These are phyloP conservation scores for Drosophila trapezifrons DNA, from an alignment of 1,140 invertebrate species.

Conservation along the genomic window DNA sequence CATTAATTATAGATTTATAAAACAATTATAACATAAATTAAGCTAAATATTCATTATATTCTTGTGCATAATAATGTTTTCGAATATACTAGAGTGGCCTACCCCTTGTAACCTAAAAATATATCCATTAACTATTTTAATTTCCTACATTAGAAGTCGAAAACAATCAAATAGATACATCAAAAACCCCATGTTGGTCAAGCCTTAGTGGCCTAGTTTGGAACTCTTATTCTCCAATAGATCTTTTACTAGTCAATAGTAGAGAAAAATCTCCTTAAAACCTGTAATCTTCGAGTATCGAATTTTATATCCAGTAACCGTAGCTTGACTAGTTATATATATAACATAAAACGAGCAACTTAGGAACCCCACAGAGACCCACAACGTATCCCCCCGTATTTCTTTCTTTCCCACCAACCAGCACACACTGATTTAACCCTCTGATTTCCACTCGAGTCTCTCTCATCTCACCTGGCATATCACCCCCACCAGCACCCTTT, in stretches of 20 bases:
- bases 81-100: background rate
- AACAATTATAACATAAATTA: background rate
- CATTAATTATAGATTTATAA: background rate
- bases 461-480: conserved; percentile 32
- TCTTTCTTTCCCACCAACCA: conserved; percentile 1
- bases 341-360: conserved; percentile 5
- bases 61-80: background rate
- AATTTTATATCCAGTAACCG: conserved; percentile 24
- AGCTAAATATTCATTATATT: background rate
- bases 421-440: conserved; percentile 21
- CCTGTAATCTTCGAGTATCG: conserved; percentile 17
- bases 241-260: conserved; percentile 2
- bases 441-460: conserved; percentile 28
- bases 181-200: conserved; percentile 5
- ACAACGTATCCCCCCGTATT: conserved; percentile 16
- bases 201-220: conserved; percentile 5
- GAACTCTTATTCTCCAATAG: conserved; percentile 7
- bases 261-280: conserved; percentile 2
- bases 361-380: conserved; percentile 43
- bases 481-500: conserved; percentile 26
- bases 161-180: conserved; percentile 4
- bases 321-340: conserved; percentile 33
- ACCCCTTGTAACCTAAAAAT: background rate
- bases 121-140: background rate
- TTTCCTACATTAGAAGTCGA: background rate